These are phyloP conservation scores for Brachionus manjavacas DNA, from an alignment of 1,140 invertebrate species.

Conservation along the genomic window DNA sequence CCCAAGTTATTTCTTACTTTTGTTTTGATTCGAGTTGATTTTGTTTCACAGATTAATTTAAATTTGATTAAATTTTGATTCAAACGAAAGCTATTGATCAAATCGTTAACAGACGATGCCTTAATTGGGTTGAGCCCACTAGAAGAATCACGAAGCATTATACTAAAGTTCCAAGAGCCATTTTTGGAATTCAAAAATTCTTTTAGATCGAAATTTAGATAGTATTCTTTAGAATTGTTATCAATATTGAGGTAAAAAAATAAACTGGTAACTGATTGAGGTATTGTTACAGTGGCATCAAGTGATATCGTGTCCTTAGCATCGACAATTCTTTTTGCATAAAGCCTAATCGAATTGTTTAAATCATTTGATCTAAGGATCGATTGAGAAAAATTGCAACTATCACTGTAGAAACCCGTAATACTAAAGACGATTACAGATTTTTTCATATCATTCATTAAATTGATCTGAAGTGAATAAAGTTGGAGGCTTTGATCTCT, in stretches of 20 bases:
- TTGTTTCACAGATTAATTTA: neutral
- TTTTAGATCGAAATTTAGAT: neutral
- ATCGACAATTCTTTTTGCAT: neutral
- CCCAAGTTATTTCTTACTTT: neutral
- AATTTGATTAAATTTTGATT: neutral
- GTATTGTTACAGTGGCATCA: neutral
- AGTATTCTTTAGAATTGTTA: neutral
- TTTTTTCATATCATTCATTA: neutral
- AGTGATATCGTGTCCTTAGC: neutral
- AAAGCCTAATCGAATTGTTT: neutral
- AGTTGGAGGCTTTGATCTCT: neutral
- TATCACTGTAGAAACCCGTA: neutral
- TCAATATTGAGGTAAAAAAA: neutral
- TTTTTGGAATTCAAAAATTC: neutral
- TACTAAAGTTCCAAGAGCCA: neutral
- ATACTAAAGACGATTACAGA: neutral
- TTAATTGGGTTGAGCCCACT: too few relatives aligned
- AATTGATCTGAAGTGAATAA: neutral
- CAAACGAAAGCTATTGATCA: neutral
- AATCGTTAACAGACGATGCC: neutral
- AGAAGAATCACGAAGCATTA: neutral
- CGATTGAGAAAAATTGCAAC: neutral
- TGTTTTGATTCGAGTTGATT: neutral
- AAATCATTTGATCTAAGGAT: neutral
- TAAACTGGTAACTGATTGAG: neutral